phyloP scores from a whole-genome alignment of 2,113 vertebrate species.

The Patagioenas fasciata region DNA sequence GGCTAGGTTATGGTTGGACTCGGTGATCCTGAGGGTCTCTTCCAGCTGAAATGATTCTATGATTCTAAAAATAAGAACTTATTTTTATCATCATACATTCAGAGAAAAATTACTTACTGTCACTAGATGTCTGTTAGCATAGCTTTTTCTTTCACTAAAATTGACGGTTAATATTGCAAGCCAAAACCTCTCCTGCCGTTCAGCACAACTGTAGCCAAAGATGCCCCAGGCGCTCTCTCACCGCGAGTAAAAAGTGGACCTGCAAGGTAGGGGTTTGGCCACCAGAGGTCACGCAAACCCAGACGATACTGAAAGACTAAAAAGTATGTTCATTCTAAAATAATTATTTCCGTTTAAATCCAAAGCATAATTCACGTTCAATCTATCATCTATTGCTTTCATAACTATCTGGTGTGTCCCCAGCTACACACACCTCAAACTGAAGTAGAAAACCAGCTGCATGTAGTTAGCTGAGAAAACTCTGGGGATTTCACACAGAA shows the following conservation, averaged over 20 bases:
- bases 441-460: not conserved
- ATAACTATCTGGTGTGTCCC: not conserved
- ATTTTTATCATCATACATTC: not conserved
- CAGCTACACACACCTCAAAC: not conserved
- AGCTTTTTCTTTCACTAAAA: not conserved
- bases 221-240: fast-evolving
- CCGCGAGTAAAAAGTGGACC: fast-evolving
- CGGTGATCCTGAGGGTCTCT: too few species aligned
- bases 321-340: fast-evolving
- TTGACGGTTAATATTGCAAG: not conserved
- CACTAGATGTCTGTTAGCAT: not conserved
- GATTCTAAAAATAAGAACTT: not conserved
- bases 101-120: not conserved
- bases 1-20: too few species aligned
- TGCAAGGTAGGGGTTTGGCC: not conserved
- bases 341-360: not conserved
- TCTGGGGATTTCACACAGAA: not conserved
- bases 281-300: conserved; percentile 32
- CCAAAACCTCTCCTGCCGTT: not conserved
- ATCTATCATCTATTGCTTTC: not conserved
- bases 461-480: not conserved
- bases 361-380: not conserved
- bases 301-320: not conserved
- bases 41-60: too few species aligned
- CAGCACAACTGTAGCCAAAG: not conserved